Base-by-base conservation (phyloP, 1,140 invertebrate species). In the Wiebesia pumilae region DNA sequence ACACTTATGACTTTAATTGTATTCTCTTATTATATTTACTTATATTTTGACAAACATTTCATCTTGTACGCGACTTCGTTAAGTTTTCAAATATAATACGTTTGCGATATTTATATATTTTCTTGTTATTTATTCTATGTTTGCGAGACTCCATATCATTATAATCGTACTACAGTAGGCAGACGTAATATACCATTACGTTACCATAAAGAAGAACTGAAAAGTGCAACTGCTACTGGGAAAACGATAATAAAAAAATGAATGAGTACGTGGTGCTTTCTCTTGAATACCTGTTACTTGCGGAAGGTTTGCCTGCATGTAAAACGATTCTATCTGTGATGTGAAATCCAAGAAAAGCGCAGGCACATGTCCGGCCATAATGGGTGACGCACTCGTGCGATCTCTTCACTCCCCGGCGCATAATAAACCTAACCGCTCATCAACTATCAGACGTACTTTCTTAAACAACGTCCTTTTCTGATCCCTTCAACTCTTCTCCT, bases 281-380 rank as follows among this genome's bases (percentile, higher is more conserved):
- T 71, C 69, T 71, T 33, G 67, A 92, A 91, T 91, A 91, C 91
- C 86, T 87, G 91, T 92, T 91, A 91, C 90, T 91, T 91, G 90
- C 88, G 89, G 90, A 91, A 92, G 91, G 91, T 92, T 91, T 89
- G 86, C 47, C 90, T 92, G 91, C 91, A 85, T 90, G 89, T 87
- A 90, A 92, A 92, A 91, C 90, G 91, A 84, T 90, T 92, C 88
- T 91, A 91, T 91, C 90, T 88, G 90, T 43, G 58, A 89, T 89
- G 88, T 88, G 89, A 90, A 92, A 87, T 84, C 88, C 80, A 84
- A 84, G 86, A 87, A 88, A 88, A 88, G 88, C 89, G 21, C 88
- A 89, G 88, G 90, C 88, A 86, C 83, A 21, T 38, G 19, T 62
- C 33, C 80, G 43, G 71, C 91, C 91, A 91, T 91, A 92, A 91